Percentiles rank a stretch among this genome's conserved stretches.
Evolutionary conservation across 1,140 invertebrate genomes (phyloP).

Genomic region (Drosophila baimaii): DNA sequence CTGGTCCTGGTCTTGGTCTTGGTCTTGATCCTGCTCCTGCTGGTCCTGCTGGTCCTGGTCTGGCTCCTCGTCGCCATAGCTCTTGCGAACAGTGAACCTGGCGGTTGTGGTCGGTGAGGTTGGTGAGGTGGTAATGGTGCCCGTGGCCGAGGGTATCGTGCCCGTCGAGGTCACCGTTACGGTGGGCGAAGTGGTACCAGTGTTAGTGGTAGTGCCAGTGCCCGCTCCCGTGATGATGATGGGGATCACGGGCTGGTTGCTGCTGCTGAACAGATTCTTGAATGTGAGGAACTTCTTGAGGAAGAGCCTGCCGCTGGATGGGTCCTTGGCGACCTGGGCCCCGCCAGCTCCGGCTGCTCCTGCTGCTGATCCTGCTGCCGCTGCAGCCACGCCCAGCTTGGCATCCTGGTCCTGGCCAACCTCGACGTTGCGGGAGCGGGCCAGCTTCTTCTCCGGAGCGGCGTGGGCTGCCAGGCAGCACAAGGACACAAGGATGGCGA

Average conservation of each 20-base stretch:
- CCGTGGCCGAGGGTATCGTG: slow-evolving; percentile 61
- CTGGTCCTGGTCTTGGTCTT: slow-evolving; percentile 20
- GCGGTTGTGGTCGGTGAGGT: slow-evolving; percentile 11
- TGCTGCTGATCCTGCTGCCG: background rate
- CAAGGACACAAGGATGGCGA: slow-evolving; percentile 42
- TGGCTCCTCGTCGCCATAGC: background rate
- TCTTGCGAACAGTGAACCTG: slow-evolving; percentile 12
- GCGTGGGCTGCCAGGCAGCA: slow-evolving; percentile 27
- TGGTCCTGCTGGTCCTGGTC: slow-evolving; percentile 12
- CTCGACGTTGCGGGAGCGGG: slow-evolving; percentile 30
- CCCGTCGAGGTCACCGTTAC: slow-evolving; percentile 65
- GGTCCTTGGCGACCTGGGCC: slow-evolving; percentile 46
- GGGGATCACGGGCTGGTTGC: slow-evolving; percentile 65
- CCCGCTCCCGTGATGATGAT: slow-evolving; percentile 72
- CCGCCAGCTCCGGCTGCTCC: background rate
- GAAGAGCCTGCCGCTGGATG: slow-evolving; percentile 74
- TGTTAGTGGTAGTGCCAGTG: background rate
- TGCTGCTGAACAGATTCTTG: slow-evolving; percentile 74
- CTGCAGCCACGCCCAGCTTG: slow-evolving; percentile 8
- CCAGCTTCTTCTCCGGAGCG: slow-evolving; percentile 22
- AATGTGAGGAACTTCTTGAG: slow-evolving; percentile 78
- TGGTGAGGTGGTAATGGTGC: slow-evolving; percentile 59
- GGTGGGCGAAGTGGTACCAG: background rate
- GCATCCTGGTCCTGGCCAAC: slow-evolving; percentile 17
- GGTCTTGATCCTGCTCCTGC: slow-evolving; percentile 18